A percentile compares a stretch with the other conserved stretches of the same genome.
Evolutionary conservation across 1,140 invertebrate species (phyloP).

Genomic region (Macrotrachela quadricornifera): DNA sequence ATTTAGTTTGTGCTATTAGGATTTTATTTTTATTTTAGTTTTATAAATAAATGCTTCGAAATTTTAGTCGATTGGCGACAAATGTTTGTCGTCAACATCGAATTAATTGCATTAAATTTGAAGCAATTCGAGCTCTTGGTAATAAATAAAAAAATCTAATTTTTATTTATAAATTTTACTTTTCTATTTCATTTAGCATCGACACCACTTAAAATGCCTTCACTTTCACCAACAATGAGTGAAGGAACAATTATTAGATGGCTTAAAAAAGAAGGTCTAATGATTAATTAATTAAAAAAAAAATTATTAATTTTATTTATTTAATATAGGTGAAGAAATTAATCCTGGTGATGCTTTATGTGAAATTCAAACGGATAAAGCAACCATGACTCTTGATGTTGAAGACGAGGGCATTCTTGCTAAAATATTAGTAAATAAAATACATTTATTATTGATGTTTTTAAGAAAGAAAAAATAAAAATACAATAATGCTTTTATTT

Average conservation of each 20-base stretch:
- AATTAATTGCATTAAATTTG: too few relatives aligned
- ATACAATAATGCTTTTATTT: background rate
- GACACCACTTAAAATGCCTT: slow-evolving; percentile 34
- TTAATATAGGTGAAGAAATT: slow-evolving; percentile 31
- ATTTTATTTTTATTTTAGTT: too few relatives aligned
- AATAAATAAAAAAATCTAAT: too few relatives aligned
- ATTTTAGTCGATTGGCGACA: too few relatives aligned
- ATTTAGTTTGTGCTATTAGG: too few relatives aligned
- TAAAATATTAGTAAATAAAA: slow-evolving; percentile 34
- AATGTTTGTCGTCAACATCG: too few relatives aligned
- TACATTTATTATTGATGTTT: background rate
- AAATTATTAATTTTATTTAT: background rate
- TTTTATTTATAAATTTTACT: too few relatives aligned
- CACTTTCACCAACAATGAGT: slow-evolving; percentile 41
- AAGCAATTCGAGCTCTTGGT: too few relatives aligned
- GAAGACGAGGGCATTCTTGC: slow-evolving; percentile 40
- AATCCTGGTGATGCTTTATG: slow-evolving; percentile 38
- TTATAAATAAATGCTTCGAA: too few relatives aligned
- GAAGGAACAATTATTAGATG: slow-evolving; percentile 42
- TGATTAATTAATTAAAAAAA: background rate
- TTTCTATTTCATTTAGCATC: too few relatives aligned
- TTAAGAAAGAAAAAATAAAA: background rate
- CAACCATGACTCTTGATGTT: slow-evolving; percentile 36
- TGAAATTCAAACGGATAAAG: slow-evolving; percentile 44
- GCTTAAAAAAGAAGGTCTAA: slow-evolving; percentile 37